Conservation (phyloP, 2,113 vertebrate genomes). For the Heterotilapia buettikoferi region DNA sequence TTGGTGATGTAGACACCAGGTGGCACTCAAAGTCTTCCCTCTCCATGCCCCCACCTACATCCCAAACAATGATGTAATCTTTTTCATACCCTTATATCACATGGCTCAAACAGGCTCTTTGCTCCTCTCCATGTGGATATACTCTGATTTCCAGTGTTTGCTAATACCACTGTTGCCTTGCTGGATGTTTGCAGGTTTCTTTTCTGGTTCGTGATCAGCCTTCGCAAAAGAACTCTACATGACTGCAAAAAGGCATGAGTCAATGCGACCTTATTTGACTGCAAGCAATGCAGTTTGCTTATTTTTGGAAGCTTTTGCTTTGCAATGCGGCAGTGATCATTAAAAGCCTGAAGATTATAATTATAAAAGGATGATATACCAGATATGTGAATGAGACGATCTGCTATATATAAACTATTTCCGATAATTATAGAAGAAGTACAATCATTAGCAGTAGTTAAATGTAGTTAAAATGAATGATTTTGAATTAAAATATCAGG, state of each 20-base stretch:
- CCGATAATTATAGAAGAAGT: neutral
- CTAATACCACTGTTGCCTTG: conserved; percentile 25
- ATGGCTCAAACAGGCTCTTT: conserved; percentile 40
- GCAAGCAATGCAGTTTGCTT: neutral
- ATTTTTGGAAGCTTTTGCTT: neutral
- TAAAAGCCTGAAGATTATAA: neutral
- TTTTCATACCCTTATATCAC: conserved; percentile 56
- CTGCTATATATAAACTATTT: neutral
- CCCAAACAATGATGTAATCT: conserved; percentile 67
- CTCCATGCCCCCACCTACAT: conserved; percentile 19
- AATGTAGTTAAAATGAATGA: neutral
- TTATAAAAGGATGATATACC: neutral
- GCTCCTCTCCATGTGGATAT: conserved; percentile 10
- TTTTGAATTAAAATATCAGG: neutral
- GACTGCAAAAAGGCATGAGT: neutral
- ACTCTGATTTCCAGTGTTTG: conserved; percentile 39
- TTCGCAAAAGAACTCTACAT: neutral
- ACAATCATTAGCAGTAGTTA: neutral
- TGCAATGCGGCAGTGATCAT: fast-evolving
- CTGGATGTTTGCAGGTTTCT: neutral
- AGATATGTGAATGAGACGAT: neutral
- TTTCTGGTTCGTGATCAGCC: neutral
- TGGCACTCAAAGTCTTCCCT: conserved; percentile 59
- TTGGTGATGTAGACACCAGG: conserved; percentile 44
- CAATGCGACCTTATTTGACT: neutral